Conservation (phyloP, 2,113 vertebrate genomes). For the Cyprinus carpio region DNA sequence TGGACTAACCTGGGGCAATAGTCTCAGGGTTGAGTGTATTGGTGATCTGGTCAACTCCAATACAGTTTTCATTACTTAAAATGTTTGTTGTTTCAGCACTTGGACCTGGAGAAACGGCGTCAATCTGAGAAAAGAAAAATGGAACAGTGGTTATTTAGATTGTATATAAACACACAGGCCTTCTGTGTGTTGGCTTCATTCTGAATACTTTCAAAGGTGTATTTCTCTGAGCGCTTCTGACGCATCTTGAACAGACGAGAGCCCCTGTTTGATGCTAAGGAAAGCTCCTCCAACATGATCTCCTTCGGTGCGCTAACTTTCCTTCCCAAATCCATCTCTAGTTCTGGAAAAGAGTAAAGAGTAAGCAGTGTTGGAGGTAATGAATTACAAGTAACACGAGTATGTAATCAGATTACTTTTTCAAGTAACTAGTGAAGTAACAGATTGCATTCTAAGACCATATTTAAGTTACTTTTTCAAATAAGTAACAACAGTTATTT, state of each 20-base stretch:
- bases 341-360: constrained; percentile 68
- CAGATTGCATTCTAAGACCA: too few species aligned
- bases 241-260: constrained; percentile 94
- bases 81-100: constrained; percentile 69
- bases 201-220: constrained; percentile 88
- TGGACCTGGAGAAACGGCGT: constrained; percentile 61
- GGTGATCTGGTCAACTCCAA: constrained; percentile 67
- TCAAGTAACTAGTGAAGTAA: too few species aligned
- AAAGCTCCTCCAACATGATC: constrained; percentile 96
- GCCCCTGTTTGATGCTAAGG: constrained; percentile 87
- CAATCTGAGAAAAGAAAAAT: constrained; percentile 52
- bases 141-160: background rate
- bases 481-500: too few species aligned
- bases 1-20: constrained; percentile 87
- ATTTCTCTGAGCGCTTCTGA: constrained; percentile 94
- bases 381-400: too few species aligned
- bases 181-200: constrained; percentile 78
- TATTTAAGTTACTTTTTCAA: too few species aligned
- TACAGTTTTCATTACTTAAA: constrained; percentile 60
- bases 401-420: too few species aligned
- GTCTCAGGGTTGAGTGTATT: constrained; percentile 80
- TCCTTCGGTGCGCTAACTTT: constrained; percentile 90
- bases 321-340: constrained; percentile 85
- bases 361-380: too few species aligned
- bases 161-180: background rate